A percentile compares a stretch with the other conserved stretches of the same genome.
Conservation (phyloP, 2,888 invertebrate species). For the Apodemia zela region DNA sequence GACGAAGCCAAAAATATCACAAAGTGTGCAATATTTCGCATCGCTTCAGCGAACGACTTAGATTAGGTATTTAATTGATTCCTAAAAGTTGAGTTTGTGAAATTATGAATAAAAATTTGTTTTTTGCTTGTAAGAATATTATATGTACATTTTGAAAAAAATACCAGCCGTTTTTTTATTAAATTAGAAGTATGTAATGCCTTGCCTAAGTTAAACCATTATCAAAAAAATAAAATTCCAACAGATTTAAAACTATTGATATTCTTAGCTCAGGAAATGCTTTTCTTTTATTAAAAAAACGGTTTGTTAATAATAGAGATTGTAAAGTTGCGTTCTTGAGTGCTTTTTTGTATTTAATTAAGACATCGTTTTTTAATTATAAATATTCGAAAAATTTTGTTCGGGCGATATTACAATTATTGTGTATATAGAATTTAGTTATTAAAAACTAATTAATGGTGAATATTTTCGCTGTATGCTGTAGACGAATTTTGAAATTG, state of each 20-base stretch:
- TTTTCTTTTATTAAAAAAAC: conserved; percentile 7
- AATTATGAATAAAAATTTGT: conserved; percentile 47
- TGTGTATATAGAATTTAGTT: conserved; percentile 76
- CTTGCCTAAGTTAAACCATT: neutral
- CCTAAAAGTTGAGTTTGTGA: conserved; percentile 42
- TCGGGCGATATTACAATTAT: conserved; percentile 50
- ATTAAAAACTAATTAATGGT: conserved; percentile 64
- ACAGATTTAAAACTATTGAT: neutral
- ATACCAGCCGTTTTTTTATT: conserved; percentile 46
- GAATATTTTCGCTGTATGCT: conserved; percentile 49
- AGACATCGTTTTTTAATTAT: conserved; percentile 40
- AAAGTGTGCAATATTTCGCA: conserved; percentile 17
- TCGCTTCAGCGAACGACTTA: conserved; percentile 40
- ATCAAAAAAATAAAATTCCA: neutral
- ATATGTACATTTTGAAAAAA: conserved; percentile 75
- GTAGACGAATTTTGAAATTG: conserved; percentile 48
- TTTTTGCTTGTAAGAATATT: conserved; percentile 69
- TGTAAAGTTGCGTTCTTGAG: conserved; percentile 62
- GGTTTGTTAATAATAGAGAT: conserved; percentile 36
- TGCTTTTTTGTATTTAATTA: conserved; percentile 48
- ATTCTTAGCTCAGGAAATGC: neutral
- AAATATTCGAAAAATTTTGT: conserved; percentile 41
- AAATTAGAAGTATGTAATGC: conserved; percentile 41
- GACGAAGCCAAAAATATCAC: conserved; percentile 8
- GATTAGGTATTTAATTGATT: conserved; percentile 36